phyloP scores from a whole-genome alignment of 2,888 invertebrate genomes.

The Mactromeris polynyma region DNA sequence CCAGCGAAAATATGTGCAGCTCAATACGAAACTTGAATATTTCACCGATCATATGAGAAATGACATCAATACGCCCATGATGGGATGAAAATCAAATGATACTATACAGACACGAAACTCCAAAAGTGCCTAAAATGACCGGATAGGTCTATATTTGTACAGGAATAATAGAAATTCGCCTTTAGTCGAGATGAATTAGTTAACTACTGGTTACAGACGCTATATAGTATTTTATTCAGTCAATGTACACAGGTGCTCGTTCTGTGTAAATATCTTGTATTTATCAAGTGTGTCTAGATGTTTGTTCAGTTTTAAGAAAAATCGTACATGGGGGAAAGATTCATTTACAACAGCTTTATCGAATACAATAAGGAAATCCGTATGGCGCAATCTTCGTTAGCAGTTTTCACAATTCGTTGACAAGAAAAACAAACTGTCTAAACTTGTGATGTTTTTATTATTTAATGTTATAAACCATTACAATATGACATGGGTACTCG shows the following conservation, averaged over 20 bases:
- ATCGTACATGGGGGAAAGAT: constrained; percentile 45
- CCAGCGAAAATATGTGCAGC: too few species aligned
- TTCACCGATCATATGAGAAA: too few species aligned
- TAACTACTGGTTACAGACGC: not conserved
- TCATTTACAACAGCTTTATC: constrained; percentile 36
- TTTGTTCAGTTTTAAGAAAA: constrained; percentile 27
- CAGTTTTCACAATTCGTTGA: constrained; percentile 1
- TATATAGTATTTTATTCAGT: not conserved
- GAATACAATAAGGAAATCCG: constrained; percentile 4
- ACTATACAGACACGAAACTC: too few species aligned
- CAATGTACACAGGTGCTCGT: constrained; percentile 21
- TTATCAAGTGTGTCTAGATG: constrained; percentile 32
- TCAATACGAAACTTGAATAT: too few species aligned
- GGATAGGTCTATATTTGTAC: not conserved
- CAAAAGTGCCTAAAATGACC: too few species aligned
- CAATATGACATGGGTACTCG: not conserved
- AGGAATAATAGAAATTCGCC: not conserved
- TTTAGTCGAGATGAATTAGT: not conserved
- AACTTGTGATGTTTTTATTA: not conserved
- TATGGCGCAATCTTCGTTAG: not conserved
- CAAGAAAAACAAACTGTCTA: constrained; percentile 10
- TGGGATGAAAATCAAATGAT: too few species aligned
- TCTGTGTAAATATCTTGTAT: constrained; percentile 31
- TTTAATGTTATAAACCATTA: not conserved
- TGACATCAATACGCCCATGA: too few species aligned